phyloP scores from a whole-genome alignment of 1,140 invertebrate species.

The Cydia fagiglandana region DNA sequence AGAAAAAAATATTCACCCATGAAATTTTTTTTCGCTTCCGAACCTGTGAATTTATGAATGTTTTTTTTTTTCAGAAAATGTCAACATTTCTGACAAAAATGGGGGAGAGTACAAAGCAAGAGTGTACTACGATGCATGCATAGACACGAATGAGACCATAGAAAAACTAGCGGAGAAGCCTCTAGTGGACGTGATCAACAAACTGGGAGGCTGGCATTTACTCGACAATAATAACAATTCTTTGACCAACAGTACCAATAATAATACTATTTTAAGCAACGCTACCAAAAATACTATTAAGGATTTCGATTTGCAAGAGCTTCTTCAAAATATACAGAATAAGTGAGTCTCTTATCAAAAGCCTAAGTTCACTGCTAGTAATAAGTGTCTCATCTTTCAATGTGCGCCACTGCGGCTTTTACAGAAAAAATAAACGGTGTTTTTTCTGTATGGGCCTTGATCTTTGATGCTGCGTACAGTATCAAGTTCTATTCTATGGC shows the following conservation, averaged over 20 bases:
- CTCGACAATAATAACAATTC: conserved; percentile 53
- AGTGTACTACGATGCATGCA: conserved; percentile 94
- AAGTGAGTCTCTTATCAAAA: conserved; percentile 66
- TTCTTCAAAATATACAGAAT: conserved; percentile 91
- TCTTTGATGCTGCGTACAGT: too few relatives aligned
- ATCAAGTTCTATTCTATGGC: too few relatives aligned
- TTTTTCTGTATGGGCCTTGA: too few relatives aligned
- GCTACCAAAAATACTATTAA: conserved; percentile 49
- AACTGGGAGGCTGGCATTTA: conserved; percentile 89
- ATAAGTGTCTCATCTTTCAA: too few relatives aligned
- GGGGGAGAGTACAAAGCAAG: conserved; percentile 93
- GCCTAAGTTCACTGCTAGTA: too few relatives aligned
- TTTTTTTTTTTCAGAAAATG: conserved; percentile 57
- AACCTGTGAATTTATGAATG: background rate
- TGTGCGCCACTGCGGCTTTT: too few relatives aligned
- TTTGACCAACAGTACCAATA: background rate
- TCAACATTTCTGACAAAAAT: conserved; percentile 51
- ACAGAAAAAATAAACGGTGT: too few relatives aligned
- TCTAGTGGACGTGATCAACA: conserved; percentile 86
- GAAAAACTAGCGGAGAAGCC: conserved; percentile 86
- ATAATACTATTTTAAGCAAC: conserved; percentile 37
- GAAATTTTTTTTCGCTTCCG: too few relatives aligned
- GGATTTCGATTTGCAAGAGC: conserved; percentile 88
- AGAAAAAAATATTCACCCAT: too few relatives aligned
- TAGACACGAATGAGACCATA: conserved; percentile 95